Percentiles rank a stretch among this genome's conserved stretches.
phyloP scores from a whole-genome alignment of 2,888 invertebrate genomes.

The Psylliodes chrysocephalus region DNA sequence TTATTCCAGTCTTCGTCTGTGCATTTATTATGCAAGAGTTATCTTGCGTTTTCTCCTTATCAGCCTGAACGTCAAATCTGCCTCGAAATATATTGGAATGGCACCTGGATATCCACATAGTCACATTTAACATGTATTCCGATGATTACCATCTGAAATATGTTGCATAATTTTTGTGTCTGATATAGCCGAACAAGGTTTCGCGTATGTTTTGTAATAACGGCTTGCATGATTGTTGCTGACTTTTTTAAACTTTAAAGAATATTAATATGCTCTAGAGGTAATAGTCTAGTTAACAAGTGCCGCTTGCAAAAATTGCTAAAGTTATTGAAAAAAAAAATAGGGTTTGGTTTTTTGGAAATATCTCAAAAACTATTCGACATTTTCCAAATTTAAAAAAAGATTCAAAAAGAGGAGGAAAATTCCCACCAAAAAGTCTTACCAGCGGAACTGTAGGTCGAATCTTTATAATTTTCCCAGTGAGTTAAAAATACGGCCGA shows the following conservation, averaged over 20 bases:
- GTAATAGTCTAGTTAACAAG: too few relatives aligned
- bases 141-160: slow-evolving; percentile 14
- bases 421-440: too few relatives aligned
- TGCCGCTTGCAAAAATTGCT: too few relatives aligned
- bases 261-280: not conserved
- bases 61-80: slow-evolving; percentile 33
- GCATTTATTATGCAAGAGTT: slow-evolving; percentile 34
- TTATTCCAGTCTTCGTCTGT: not conserved
- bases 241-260: not conserved
- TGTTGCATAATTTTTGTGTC: slow-evolving; percentile 19
- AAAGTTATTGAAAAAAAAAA: too few relatives aligned
- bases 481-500: too few relatives aligned
- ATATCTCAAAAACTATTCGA: too few relatives aligned
- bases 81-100: slow-evolving; percentile 25
- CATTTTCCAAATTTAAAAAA: too few relatives aligned
- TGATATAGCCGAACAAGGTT: slow-evolving; percentile 10
- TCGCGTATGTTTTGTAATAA: not conserved
- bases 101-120: slow-evolving; percentile 30
- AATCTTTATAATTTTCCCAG: too few relatives aligned
- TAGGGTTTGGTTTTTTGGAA: too few relatives aligned
- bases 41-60: slow-evolving; percentile 32
- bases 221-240: not conserved
- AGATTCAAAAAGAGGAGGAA: too few relatives aligned
- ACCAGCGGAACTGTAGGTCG: too few relatives aligned
- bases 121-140: slow-evolving; percentile 22